A percentile compares a stretch with the other conserved stretches of the same genome.
phyloP scores from a whole-genome alignment of 2,797 vertebrate genomes.

The Spatula versicolor region DNA sequence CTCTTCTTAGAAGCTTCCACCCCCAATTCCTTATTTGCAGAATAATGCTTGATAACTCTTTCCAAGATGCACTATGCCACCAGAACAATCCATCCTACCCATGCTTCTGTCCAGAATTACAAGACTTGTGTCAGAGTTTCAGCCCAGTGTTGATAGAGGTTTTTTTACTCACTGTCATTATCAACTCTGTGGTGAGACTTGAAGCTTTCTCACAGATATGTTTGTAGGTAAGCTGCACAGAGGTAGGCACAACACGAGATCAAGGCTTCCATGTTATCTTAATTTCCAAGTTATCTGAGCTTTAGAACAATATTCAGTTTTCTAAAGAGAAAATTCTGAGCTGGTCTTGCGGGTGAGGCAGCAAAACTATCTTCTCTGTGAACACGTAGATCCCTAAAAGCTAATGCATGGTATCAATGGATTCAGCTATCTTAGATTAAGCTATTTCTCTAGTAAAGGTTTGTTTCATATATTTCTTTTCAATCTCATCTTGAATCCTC shows the following conservation, averaged over 20 bases:
- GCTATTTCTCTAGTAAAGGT: neutral
- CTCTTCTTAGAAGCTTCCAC: neutral
- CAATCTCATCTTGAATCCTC: neutral
- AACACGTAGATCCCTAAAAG: neutral
- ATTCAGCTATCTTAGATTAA: neutral
- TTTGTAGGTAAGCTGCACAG: neutral
- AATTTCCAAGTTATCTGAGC: neutral
- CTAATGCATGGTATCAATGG: neutral
- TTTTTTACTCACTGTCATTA: neutral
- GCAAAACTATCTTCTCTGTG: neutral
- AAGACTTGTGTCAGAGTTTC: neutral
- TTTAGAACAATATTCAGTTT: neutral
- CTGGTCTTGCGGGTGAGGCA: neutral
- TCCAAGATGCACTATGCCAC: neutral
- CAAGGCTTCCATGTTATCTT: neutral
- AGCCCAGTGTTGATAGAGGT: fast-evolving
- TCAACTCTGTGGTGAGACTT: neutral
- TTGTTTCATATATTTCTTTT: neutral
- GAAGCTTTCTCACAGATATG: neutral
- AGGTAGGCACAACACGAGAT: neutral
- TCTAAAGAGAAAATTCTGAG: neutral
- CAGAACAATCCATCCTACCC: neutral
- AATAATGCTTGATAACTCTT: neutral
- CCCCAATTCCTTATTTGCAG: neutral
- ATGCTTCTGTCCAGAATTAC: neutral